phyloP scores from a whole-genome alignment of 2,113 vertebrate species.

The Numida meleagris region DNA sequence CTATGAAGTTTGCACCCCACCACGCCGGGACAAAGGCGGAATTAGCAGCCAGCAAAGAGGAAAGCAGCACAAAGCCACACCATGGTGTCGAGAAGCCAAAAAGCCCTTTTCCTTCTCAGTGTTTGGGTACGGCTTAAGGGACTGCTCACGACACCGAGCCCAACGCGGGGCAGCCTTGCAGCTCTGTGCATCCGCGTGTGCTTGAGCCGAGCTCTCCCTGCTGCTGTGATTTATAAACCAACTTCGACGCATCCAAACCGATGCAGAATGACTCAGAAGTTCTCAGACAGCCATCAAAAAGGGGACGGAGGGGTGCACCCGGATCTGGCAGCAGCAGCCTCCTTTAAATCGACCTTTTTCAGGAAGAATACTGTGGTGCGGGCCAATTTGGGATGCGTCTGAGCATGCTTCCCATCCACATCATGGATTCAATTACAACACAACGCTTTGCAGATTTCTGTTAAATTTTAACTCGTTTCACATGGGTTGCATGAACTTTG shows the following conservation, averaged over 20 bases:
- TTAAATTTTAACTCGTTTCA: slow-evolving; percentile 78
- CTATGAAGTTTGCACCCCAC: slow-evolving; percentile 15
- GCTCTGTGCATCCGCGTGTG: not conserved
- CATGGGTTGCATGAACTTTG: slow-evolving; percentile 74
- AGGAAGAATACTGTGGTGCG: not conserved
- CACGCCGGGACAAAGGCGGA: slow-evolving; percentile 30
- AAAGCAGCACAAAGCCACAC: slow-evolving; percentile 64
- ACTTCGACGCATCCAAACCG: slow-evolving; percentile 28
- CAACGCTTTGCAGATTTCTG: slow-evolving; percentile 53
- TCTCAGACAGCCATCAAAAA: slow-evolving; percentile 9
- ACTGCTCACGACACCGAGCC: not conserved
- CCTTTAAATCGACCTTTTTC: not conserved
- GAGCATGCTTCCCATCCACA: slow-evolving; percentile 1
- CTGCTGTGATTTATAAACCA: slow-evolving; percentile 14
- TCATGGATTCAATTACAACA: slow-evolving; percentile 31
- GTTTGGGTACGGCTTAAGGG: fast-evolving
- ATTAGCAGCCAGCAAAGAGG: slow-evolving; percentile 39
- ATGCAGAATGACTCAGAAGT: slow-evolving; percentile 40
- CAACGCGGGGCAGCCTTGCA: not conserved
- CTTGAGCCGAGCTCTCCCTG: not conserved
- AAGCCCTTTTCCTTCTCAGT: not conserved
- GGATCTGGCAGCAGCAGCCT: slow-evolving; percentile 6
- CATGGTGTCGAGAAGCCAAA: slow-evolving; percentile 22
- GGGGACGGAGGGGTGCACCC: not conserved
- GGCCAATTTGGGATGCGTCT: slow-evolving; percentile 38